phyloP scores from a whole-genome alignment of 2,888 invertebrate species.

The Tricholauxania praeusta region DNA sequence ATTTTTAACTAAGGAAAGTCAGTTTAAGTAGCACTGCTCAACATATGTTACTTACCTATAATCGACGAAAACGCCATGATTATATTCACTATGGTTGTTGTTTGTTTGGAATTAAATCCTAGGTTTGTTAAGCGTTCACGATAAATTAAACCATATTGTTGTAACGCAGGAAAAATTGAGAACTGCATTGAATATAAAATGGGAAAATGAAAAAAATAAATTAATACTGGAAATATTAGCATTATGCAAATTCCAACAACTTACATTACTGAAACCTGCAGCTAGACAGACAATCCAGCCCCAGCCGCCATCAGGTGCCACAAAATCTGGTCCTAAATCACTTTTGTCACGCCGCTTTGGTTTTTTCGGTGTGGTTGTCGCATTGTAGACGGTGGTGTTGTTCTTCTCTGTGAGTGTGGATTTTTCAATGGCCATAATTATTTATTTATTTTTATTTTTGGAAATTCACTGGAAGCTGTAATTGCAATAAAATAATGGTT shows the following conservation, averaged over 20 bases:
- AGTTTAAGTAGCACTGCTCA: background rate
- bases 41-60: slow-evolving; percentile 70
- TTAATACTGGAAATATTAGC: background rate
- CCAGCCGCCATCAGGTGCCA: slow-evolving; percentile 83
- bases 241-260: slow-evolving; percentile 55
- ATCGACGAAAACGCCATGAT: slow-evolving; percentile 77
- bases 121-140: slow-evolving; percentile 73
- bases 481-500: too few relatives aligned
- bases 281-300: slow-evolving; percentile 79
- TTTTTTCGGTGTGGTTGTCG: slow-evolving; percentile 64
- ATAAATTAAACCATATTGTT: slow-evolving; percentile 80
- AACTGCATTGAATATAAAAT: slow-evolving; percentile 68
- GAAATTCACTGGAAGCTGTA: too few relatives aligned
- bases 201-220: background rate
- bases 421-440: slow-evolving; percentile 51
- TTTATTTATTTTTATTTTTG: background rate
- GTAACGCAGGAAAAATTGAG: slow-evolving; percentile 75
- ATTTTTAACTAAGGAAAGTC: background rate
- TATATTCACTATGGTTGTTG: slow-evolving; percentile 79
- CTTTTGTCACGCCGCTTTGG: slow-evolving; percentile 67
- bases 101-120: slow-evolving; percentile 75
- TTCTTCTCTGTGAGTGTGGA: slow-evolving; percentile 56
- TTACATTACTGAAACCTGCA: slow-evolving; percentile 79
- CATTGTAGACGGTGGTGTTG: slow-evolving; percentile 58
- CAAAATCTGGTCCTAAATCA: slow-evolving; percentile 71